Evolutionary conservation across 2,888 invertebrate species (phyloP).

Genomic region (Ditula angustiorana): DNA sequence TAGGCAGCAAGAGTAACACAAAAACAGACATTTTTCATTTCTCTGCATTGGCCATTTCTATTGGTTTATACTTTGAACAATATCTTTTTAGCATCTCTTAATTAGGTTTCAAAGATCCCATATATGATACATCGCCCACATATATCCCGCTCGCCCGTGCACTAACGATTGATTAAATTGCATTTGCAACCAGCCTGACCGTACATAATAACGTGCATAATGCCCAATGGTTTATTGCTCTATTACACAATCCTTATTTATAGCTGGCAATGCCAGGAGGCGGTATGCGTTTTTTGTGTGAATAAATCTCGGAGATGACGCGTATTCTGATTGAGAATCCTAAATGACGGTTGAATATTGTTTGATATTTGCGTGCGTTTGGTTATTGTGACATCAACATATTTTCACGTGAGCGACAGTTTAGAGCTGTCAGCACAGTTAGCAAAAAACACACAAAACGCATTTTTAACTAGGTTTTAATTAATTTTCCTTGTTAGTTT

Average conservation of each 20-base stretch:
- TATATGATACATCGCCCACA: constrained; percentile 28
- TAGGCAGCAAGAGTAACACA: too few relatives aligned
- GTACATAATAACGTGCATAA: constrained; percentile 54
- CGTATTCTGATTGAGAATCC: constrained; percentile 1
- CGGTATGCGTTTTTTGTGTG: constrained; percentile 61
- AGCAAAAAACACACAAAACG: too few relatives aligned
- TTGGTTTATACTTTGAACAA: neutral
- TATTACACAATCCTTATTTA: constrained; percentile 70
- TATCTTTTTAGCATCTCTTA: neutral
- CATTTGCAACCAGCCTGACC: constrained; percentile 52
- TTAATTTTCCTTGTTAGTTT: too few relatives aligned
- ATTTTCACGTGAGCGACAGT: too few relatives aligned
- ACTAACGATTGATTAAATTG: constrained; percentile 50
- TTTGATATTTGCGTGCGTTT: neutral
- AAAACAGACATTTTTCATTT: too few relatives aligned
- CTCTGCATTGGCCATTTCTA: too few relatives aligned
- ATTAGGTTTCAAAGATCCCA: constrained; percentile 12
- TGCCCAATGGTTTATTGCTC: constrained; percentile 64
- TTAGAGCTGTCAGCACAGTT: too few relatives aligned
- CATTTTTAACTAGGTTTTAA: too few relatives aligned
- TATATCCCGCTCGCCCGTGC: constrained; percentile 50
- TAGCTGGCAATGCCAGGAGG: constrained; percentile 54
- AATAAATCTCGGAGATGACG: constrained; percentile 49
- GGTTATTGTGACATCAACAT: too few relatives aligned
- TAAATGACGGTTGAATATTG: neutral